Evolutionary conservation across 1,140 invertebrate species (phyloP), one percentile per base, ranked within the genome.

Genomic region (Chlorops oryzae): DNA sequence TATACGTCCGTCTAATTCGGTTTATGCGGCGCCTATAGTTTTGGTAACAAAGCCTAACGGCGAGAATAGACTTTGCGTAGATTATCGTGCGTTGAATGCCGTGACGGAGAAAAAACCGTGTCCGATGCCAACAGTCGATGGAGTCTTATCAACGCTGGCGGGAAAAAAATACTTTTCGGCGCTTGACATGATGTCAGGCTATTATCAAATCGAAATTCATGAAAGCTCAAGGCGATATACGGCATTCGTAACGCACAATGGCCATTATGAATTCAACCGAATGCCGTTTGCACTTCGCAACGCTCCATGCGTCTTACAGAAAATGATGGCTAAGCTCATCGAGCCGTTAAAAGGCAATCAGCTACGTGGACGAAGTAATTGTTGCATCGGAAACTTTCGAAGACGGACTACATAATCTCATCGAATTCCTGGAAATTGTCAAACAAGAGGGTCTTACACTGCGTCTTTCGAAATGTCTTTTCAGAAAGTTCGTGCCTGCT

Each of bases 121-220:
- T 27, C 57, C 59, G 22, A 24, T 56, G 20, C n/a, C n/a, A n/a
- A n/a, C n/a, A n/a, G n/a, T n/a, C n/a, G n/a, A n/a, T n/a, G n/a
- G n/a, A n/a, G n/a, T n/a, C n/a, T n/a, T n/a, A n/a, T n/a, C n/a
- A n/a, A n/a, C n/a, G n/a, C n/a, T n/a, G n/a, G n/a, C n/a, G n/a
- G n/a, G n/a, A n/a, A n/a, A n/a, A n/a, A n/a, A n/a, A n/a, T 75
- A 69, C 45, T 78, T 79, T 52, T 61, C 61, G 2, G 61, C 62
- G 0, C 46, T 80, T 5, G 76, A 81, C 58, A 38, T 78, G 9
- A 55, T 55, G 0, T 65, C 56, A 42, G 77, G 77, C 5, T 81
- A 75, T 57, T 74, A 72, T 57, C 77, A 81, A 58, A 65, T 81
- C 12, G 47, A 57, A 12, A 54, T 79, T 5, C 51, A 66, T 18